These are phyloP conservation scores for Leptopilina clavipes DNA, from an alignment of 1,140 invertebrate species.

Conservation along the genomic window DNA sequence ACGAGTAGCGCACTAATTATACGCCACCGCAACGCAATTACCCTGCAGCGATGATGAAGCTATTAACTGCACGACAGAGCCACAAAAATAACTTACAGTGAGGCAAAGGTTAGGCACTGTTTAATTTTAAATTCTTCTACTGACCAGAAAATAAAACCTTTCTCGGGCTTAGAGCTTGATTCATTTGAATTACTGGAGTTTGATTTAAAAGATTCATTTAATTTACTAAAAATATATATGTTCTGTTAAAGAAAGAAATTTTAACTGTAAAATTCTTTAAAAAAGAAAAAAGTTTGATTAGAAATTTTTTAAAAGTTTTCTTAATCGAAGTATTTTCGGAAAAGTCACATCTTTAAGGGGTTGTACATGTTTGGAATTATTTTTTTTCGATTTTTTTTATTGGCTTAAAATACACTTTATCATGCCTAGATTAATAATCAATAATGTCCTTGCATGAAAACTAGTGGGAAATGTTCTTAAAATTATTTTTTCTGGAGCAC, in stretches of 20 bases:
- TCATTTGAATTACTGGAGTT: background rate
- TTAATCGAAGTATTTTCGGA: background rate
- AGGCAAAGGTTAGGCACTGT: background rate
- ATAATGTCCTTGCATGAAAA: too few species aligned
- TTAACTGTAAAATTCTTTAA: conserved; percentile 1
- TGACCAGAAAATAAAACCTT: background rate
- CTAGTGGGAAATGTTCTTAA: too few species aligned
- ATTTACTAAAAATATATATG: too few species aligned
- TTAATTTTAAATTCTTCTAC: conserved; percentile 20
- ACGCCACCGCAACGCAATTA: conserved; percentile 55
- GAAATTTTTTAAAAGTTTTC: background rate
- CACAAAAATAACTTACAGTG: conserved; percentile 51
- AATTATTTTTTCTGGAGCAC: too few species aligned
- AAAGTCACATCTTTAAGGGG: too few species aligned
- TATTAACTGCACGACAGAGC: conserved; percentile 57
- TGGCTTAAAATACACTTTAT: too few species aligned
- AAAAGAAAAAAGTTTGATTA: background rate
- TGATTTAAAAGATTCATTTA: background rate
- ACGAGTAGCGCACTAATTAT: conserved; percentile 54
- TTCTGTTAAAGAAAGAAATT: background rate
- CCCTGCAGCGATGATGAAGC: conserved; percentile 56
- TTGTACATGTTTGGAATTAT: too few species aligned
- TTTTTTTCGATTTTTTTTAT: too few species aligned
- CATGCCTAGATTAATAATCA: too few species aligned
- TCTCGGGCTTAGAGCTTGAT: background rate